Evolutionary conservation across 1,140 invertebrate species (phyloP).

Genomic region (Ceratoteleas bidentatus): DNA sequence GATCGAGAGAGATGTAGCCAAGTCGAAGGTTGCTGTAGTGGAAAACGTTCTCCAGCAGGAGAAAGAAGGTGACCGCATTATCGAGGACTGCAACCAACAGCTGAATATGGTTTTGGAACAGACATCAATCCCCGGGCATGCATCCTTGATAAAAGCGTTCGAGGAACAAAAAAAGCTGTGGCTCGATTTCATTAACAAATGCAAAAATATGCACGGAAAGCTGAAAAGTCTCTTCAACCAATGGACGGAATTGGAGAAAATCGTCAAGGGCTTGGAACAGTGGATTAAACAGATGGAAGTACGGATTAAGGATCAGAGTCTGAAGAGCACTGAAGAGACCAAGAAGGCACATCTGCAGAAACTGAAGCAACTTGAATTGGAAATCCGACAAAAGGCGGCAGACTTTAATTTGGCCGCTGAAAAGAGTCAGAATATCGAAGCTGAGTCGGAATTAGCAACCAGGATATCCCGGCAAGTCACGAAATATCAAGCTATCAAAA

Average conservation of each 20-base stretch:
- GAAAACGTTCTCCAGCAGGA: conserved; percentile 89
- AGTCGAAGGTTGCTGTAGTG: conserved; percentile 87
- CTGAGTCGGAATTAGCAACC: conserved; percentile 88
- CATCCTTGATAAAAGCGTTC: conserved; percentile 87
- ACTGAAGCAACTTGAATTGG: conserved; percentile 87
- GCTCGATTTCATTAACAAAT: conserved; percentile 88
- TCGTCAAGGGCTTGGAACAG: conserved; percentile 87
- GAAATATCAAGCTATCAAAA: conserved; percentile 92
- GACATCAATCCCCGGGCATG: conserved; percentile 90
- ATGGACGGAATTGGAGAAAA: conserved; percentile 90
- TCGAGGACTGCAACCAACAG: conserved; percentile 87
- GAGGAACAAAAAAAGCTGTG: conserved; percentile 89
- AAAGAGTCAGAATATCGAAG: conserved; percentile 87
- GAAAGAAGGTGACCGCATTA: conserved; percentile 87
- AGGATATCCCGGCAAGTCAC: conserved; percentile 90
- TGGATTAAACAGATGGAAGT: conserved; percentile 94
- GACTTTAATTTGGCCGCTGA: conserved; percentile 88
- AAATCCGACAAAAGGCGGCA: conserved; percentile 86
- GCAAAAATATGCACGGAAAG: conserved; percentile 85
- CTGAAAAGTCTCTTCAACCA: conserved; percentile 87
- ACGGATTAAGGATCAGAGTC: conserved; percentile 92
- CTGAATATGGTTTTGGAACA: conserved; percentile 88
- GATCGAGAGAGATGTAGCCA: conserved; percentile 88
- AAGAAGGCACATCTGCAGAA: conserved; percentile 91
- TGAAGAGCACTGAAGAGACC: conserved; percentile 91